Conservation (phyloP, 2,797 vertebrate genomes). For the Lepilemur ruficaudatus region DNA sequence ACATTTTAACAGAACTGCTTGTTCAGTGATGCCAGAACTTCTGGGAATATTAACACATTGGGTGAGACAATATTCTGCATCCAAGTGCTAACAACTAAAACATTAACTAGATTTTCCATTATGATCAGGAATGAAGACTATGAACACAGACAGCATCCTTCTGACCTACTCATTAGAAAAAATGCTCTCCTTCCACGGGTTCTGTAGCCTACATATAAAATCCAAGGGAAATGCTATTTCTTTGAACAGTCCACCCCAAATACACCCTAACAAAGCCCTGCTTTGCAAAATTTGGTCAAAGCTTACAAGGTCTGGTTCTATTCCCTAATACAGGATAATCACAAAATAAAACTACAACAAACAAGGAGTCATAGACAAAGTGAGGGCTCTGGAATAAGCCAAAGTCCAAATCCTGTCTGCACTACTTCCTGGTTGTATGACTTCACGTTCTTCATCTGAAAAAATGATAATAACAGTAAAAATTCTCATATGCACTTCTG, state of each 20-base stretch:
- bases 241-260: not conserved
- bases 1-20: conserved; percentile 20
- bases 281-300: not conserved
- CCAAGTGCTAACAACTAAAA: not conserved
- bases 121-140: not conserved
- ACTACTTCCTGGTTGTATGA: not conserved
- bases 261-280: not conserved
- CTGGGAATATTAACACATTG: conserved; percentile 2
- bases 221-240: not conserved
- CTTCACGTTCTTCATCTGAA: not conserved
- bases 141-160: not conserved
- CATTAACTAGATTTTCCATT: not conserved
- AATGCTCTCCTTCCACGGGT: not conserved
- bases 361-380: not conserved
- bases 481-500: not conserved
- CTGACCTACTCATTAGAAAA: not conserved
- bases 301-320: not conserved
- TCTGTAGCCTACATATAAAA: not conserved
- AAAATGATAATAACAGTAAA: not conserved
- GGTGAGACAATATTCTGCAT: not conserved
- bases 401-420: not conserved
- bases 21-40: not conserved
- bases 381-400: not conserved
- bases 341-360: not conserved
- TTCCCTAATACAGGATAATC: not conserved